phyloP scores from a whole-genome alignment of 64 coral and sea anemone genomes.

The Stichodactyla mertensii region DNA sequence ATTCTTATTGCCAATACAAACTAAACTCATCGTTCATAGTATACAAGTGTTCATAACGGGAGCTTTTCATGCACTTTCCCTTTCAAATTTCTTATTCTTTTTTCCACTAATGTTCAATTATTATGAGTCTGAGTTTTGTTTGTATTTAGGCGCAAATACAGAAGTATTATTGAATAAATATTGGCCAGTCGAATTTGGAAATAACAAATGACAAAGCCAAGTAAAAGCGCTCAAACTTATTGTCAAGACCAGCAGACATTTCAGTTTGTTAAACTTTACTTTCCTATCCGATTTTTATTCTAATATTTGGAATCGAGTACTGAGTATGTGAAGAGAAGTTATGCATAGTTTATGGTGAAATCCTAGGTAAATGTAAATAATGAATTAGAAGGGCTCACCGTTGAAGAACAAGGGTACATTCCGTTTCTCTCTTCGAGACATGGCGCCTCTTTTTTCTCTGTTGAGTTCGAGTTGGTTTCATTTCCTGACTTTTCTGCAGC shows the following conservation, averaged over 20 bases:
- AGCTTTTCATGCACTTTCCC: neutral
- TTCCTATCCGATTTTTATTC: neutral
- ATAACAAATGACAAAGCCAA: too few species aligned
- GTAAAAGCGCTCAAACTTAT: too few species aligned
- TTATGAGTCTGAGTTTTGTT: neutral
- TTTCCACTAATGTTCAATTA: neutral
- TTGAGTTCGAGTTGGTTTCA: neutral
- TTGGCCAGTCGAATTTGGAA: neutral
- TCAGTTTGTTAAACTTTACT: neutral
- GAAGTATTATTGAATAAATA: neutral
- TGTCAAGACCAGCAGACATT: too few species aligned
- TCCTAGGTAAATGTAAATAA: neutral
- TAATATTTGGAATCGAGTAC: neutral
- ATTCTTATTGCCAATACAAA: neutral
- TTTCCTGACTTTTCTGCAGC: neutral
- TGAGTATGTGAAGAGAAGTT: neutral
- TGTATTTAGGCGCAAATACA: neutral
- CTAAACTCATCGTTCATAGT: neutral
- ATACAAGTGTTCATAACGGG: neutral
- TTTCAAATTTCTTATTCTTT: neutral
- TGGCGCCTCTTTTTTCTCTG: neutral
- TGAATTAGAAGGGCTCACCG: conserved; percentile 20
- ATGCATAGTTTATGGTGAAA: conserved; percentile 66
- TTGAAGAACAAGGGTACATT: conserved; percentile 45
- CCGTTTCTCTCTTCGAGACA: conserved; percentile 43